A percentile compares a stretch with the other conserved stretches of the same genome.
Evolutionary conservation across 2,113 vertebrate genomes (phyloP).

Genomic region (Anarrhichthys ocellatus): DNA sequence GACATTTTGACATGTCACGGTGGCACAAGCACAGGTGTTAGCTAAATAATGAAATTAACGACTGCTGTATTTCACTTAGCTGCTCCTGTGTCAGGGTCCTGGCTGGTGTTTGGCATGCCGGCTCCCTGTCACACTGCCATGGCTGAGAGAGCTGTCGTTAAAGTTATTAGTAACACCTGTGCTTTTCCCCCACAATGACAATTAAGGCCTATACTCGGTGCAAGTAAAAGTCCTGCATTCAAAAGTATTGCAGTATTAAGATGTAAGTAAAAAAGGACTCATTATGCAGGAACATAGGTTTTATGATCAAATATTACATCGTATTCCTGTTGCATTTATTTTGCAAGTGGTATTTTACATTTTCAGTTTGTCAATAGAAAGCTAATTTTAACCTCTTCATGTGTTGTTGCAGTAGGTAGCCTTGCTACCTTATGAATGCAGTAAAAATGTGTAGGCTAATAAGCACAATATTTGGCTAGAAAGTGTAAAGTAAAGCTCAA

Average conservation of each 20-base stretch:
- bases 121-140: background rate
- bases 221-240: background rate
- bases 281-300: background rate
- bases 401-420: background rate
- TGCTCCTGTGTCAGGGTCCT: slow-evolving; percentile 1
- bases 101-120: background rate
- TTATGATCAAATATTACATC: background rate
- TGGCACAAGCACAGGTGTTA: background rate
- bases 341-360: background rate
- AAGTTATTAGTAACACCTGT: background rate
- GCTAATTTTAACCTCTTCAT: background rate
- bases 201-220: background rate
- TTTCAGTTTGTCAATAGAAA: background rate
- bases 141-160: background rate
- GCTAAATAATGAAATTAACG: background rate
- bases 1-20: background rate
- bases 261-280: background rate
- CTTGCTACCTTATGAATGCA: background rate
- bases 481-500: background rate
- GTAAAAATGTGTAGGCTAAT: background rate
- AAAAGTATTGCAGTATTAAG: background rate
- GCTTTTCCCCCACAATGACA: background rate
- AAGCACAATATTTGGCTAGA: background rate
- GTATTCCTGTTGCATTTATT: background rate
- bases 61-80: background rate